Percentiles rank a stretch among this genome's conserved stretches.
These are phyloP conservation scores for Watsonalla cultraria DNA, from an alignment of 2,888 invertebrate genomes.

Conservation along the genomic window DNA sequence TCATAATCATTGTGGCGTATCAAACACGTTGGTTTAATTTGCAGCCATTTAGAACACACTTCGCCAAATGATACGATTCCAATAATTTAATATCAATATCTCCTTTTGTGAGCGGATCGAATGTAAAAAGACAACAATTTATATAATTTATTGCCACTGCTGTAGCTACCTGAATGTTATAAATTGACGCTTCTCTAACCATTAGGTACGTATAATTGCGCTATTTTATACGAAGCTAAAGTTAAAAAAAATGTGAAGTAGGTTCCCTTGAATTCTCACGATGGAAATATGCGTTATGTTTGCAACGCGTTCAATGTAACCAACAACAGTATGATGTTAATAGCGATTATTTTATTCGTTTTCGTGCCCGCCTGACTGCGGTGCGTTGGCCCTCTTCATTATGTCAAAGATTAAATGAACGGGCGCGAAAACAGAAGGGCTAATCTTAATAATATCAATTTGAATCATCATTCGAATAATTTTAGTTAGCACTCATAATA, in stretches of 20 bases:
- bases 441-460: slow-evolving; percentile 1
- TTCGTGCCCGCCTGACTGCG: slow-evolving; percentile 38
- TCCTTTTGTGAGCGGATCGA: too few relatives aligned
- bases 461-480: too few relatives aligned
- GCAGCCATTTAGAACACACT: too few relatives aligned
- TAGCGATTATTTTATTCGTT: slow-evolving; percentile 52
- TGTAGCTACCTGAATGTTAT: background rate
- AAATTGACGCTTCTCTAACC: background rate
- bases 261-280: background rate
- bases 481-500: background rate
- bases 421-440: slow-evolving; percentile 5
- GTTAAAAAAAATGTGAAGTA: background rate
- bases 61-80: too few relatives aligned
- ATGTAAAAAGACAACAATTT: background rate
- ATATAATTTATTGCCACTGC: background rate
- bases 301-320: background rate
- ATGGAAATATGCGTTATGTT: background rate
- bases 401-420: slow-evolving; percentile 23
- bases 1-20: too few relatives aligned
- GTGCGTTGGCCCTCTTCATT: slow-evolving; percentile 38
- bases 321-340: slow-evolving; percentile 37
- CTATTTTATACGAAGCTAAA: background rate
- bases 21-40: too few relatives aligned
- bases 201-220: background rate
- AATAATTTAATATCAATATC: too few relatives aligned